Evolutionary conservation across 2,113 vertebrate genomes (phyloP), one percentile per base, ranked within the genome.

Genomic region (Onychostruthus taczanowskii): DNA sequence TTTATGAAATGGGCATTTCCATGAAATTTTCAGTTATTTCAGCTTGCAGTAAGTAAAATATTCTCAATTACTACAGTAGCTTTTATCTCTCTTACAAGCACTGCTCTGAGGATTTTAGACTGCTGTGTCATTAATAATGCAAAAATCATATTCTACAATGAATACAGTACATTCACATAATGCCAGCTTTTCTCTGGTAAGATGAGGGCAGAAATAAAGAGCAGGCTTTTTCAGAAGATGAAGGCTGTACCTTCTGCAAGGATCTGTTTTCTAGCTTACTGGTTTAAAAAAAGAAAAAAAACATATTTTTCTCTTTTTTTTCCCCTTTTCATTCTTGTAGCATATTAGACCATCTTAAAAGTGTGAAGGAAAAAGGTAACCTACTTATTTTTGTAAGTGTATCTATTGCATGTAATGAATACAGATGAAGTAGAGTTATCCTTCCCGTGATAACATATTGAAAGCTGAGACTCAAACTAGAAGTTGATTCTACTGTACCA

Each of bases 101-200:
- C 61, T 82, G 63, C 44, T 90, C 89, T 94, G 87, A 94, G 95
- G n/a, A 96, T 62, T 28, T 84, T 73, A 90, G 93, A 68, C 43
- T 93, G 87, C 85, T 97, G 78, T 63, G 94, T 74, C 86, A 97
- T 88, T 70, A 96, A 89, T 95, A 96, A 97, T 78, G 78, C 61
- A 86, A 88, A 91, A 93, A 73, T 89, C 74, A 89, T 79, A 64
- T 77, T 93, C 67, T 44, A 59, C 39, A 86, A 35, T 89, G 47
- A 66, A 86, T 92, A 95, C 27, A 78, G 43, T 89, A 94, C 55
- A 93, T 64, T 94, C 87, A 93, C 31, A 67, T 50, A 84, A 15
- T 41, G 47, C 59, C 52, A 95, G 52, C 70, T 87, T 68, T 64
- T 93, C 37, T 79, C 28, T 3, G 5, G 68, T 68, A 61, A 84